These are phyloP conservation scores for Encarsia formosa DNA, from an alignment of 2,888 invertebrate species.

Conservation along the genomic window DNA sequence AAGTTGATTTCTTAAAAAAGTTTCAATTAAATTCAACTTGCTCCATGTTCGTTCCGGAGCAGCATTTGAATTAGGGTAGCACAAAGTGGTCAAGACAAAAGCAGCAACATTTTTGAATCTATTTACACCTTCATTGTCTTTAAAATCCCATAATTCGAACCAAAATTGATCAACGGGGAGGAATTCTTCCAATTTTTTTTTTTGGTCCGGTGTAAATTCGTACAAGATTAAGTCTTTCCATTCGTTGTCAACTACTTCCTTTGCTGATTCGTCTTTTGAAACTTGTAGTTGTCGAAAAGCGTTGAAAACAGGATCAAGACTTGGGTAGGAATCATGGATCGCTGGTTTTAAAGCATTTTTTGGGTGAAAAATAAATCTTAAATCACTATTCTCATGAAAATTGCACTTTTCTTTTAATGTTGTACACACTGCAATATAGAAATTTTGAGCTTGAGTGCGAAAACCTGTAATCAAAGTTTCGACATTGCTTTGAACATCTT, in stretches of 20 bases:
- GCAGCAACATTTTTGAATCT: neutral
- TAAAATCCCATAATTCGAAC: neutral
- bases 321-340: neutral
- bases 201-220: neutral
- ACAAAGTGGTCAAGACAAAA: neutral
- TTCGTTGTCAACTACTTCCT: neutral
- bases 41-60: slow-evolving; percentile 7
- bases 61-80: slow-evolving; percentile 3
- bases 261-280: neutral
- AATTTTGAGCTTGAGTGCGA: neutral
- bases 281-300: neutral
- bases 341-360: neutral
- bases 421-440: neutral
- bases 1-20: neutral
- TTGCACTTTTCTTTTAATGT: neutral
- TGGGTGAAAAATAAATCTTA: too few species aligned
- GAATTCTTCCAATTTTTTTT: neutral
- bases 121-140: neutral
- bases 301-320: neutral
- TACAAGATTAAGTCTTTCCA: neutral
- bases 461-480: neutral
- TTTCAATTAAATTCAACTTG: neutral
- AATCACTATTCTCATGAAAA: too few species aligned
- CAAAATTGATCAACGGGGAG: neutral
- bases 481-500: neutral